Percentiles rank a stretch among this genome's conserved stretches.
phyloP scores from a whole-genome alignment of 2,113 vertebrate genomes.

The Notarius quadriscutis region DNA sequence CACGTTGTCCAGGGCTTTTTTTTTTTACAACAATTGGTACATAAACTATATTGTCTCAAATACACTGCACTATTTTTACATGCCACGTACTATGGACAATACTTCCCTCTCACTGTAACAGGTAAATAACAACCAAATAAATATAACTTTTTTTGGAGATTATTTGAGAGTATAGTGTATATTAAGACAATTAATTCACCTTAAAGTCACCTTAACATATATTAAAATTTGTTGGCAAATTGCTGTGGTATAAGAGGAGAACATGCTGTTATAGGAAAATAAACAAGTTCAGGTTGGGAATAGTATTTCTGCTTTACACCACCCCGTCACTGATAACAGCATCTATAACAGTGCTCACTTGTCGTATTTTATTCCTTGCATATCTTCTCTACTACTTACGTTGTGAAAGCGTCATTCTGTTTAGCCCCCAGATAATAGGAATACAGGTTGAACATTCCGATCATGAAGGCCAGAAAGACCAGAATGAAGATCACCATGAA shows the following conservation, averaged over 20 bases:
- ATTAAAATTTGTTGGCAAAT: not conserved
- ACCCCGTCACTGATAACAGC: not conserved
- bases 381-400: conserved; percentile 76
- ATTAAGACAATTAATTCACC: not conserved
- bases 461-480: conserved; percentile 98
- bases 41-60: not conserved
- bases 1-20: too few species aligned
- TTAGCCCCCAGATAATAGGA: conserved; percentile 95
- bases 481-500: conserved; percentile 99
- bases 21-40: too few species aligned
- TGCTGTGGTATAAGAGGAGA: not conserved
- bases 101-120: not conserved
- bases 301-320: not conserved
- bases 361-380: not conserved
- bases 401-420: conserved; percentile 96
- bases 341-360: not conserved
- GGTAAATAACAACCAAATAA: not conserved
- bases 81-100: not conserved
- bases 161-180: not conserved
- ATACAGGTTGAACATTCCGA: conserved; percentile 98
- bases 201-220: not conserved
- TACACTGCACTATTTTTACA: not conserved
- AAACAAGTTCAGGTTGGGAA: not conserved
- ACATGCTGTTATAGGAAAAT: not conserved
- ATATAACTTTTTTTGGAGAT: not conserved